phyloP scores from a whole-genome alignment of 2,888 invertebrate species.

The Amblyjoppa proteus region DNA sequence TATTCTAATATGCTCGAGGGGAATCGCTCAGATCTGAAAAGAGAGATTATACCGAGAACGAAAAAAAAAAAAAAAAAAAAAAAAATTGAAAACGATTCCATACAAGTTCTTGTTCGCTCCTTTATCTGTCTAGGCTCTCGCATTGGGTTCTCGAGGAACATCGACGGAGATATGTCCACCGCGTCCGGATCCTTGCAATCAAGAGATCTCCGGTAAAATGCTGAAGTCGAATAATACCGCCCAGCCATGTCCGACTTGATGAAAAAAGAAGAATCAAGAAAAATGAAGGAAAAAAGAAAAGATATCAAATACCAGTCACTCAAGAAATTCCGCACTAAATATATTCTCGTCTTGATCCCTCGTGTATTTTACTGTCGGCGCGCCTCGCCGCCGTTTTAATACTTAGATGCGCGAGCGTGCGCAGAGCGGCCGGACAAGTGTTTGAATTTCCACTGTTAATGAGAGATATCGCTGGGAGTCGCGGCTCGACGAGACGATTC shows the following conservation, averaged over 20 bases:
- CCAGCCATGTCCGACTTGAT: slow-evolving; percentile 39
- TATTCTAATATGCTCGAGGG: slow-evolving; percentile 50
- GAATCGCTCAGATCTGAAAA: slow-evolving; percentile 18
- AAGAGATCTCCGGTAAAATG: slow-evolving; percentile 64
- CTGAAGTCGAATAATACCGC: slow-evolving; percentile 47
- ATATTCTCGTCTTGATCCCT: neutral
- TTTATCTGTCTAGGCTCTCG: slow-evolving; percentile 62
- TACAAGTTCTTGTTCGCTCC: slow-evolving; percentile 2
- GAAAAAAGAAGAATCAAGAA: neutral
- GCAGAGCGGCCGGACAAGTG: slow-evolving; percentile 12
- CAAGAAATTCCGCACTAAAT: slow-evolving; percentile 16
- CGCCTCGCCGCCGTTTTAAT: neutral
- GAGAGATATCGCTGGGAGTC: slow-evolving; percentile 33
- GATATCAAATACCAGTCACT: slow-evolving; percentile 8
- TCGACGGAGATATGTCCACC: slow-evolving; percentile 68
- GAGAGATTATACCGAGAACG: slow-evolving; percentile 2
- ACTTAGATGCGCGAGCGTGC: neutral
- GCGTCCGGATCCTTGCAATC: slow-evolving; percentile 59
- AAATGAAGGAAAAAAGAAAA: neutral
- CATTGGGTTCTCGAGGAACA: slow-evolving; percentile 62
- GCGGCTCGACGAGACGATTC: slow-evolving; percentile 9
- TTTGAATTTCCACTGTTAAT: neutral
- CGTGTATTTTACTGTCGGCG: slow-evolving; percentile 15
- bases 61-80: slow-evolving; percentile 31
- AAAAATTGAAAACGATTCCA: neutral